These are phyloP conservation scores for Pygoscelis antarcticus DNA, from an alignment of 2,113 vertebrate species.

Conservation along the genomic window DNA sequence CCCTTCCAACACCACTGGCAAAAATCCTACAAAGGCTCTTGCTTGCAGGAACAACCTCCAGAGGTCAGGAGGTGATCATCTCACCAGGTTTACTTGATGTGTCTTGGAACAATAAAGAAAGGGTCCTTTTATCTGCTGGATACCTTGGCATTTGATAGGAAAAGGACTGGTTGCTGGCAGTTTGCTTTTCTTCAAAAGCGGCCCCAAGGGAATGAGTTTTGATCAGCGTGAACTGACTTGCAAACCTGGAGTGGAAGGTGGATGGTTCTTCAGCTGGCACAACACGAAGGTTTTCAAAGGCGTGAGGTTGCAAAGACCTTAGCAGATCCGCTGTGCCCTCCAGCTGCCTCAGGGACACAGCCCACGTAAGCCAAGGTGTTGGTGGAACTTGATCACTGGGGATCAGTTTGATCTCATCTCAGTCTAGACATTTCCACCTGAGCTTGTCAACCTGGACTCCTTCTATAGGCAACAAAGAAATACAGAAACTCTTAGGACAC, in stretches of 20 bases:
- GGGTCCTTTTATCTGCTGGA: neutral
- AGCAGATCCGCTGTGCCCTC: neutral
- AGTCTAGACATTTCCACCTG: neutral
- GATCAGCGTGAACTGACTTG: neutral
- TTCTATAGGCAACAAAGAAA: neutral
- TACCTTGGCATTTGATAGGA: neutral
- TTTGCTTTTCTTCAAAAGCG: neutral
- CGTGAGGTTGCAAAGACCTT: neutral
- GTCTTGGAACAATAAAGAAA: neutral
- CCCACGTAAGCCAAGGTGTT: rapidly evolving
- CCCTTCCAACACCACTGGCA: neutral
- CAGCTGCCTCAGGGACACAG: neutral
- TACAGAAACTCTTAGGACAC: neutral
- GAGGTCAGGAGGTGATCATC: neutral
- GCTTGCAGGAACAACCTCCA: neutral
- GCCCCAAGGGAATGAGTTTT: neutral
- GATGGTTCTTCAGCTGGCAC: neutral
- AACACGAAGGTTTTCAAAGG: neutral
- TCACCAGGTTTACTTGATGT: neutral
- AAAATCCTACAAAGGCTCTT: neutral
- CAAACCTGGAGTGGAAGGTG: neutral
- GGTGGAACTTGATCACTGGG: neutral
- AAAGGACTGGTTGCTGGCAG: neutral
- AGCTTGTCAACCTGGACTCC: neutral
- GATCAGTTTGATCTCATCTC: neutral